Evolutionary conservation across 1,140 invertebrate species (phyloP).

Genomic region (Drosophila tropicalis): DNA sequence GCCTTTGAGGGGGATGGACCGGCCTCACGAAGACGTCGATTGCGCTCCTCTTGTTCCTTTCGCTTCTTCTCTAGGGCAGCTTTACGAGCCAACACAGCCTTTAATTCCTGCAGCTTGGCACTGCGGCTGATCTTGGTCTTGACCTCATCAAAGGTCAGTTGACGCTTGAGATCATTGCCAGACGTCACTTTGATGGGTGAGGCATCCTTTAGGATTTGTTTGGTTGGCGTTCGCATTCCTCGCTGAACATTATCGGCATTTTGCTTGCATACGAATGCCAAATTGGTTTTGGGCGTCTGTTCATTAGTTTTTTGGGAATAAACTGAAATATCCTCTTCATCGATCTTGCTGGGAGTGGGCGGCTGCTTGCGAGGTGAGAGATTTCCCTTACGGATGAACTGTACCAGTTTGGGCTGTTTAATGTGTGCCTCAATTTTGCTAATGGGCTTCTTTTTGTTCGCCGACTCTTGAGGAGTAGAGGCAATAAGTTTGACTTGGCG

Average conservation of each 20-base stretch:
- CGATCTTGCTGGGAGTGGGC: conserved; percentile 39
- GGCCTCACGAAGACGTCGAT: conserved; percentile 75
- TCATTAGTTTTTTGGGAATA: conserved; percentile 46
- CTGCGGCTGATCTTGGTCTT: conserved; percentile 87
- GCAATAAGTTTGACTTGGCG: conserved; percentile 72
- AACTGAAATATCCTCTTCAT: conserved; percentile 20
- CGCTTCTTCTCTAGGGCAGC: conserved; percentile 80
- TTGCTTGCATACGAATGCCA: conserved; percentile 47
- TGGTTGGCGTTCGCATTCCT: conserved; percentile 77
- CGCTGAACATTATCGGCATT: conserved; percentile 65
- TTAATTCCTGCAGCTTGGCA: conserved; percentile 87
- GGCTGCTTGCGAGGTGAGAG: conserved; percentile 71
- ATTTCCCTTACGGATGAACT: conserved; percentile 74
- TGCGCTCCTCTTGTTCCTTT: conserved; percentile 77
- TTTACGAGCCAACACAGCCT: conserved; percentile 86
- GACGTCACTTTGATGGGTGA: conserved; percentile 58
- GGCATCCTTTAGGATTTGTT: conserved; percentile 74
- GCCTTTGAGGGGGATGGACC: conserved; percentile 83
- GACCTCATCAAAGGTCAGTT: conserved; percentile 87
- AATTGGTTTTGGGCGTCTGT: conserved; percentile 53
- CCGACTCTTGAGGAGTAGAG: conserved; percentile 25
- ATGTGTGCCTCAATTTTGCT: conserved; percentile 56
- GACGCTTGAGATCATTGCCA: conserved; percentile 83
- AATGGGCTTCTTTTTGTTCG: conserved; percentile 47
- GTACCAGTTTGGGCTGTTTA: conserved; percentile 76